phyloP scores from a whole-genome alignment of 1,140 invertebrate species.

The Psilanteris sp. region DNA sequence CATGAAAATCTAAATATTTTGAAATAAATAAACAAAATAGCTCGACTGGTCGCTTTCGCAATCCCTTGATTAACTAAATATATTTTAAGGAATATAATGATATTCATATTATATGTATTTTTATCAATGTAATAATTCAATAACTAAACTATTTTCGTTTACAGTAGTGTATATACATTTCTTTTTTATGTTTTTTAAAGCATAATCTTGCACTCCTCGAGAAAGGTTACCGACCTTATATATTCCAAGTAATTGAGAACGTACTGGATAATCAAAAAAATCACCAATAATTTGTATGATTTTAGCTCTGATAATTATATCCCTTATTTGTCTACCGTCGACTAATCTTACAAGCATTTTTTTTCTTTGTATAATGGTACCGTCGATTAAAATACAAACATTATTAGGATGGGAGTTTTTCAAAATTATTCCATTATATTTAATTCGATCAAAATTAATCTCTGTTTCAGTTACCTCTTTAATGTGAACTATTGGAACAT shows the following conservation, averaged over 20 bases:
- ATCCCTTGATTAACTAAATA: no score
- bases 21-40: no score
- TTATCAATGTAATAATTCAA: conserved; percentile 17
- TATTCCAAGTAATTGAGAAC: conserved; percentile 20
- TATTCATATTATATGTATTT: conserved; percentile 1
- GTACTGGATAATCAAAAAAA: conserved; percentile 15
- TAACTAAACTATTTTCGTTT: conserved; percentile 8
- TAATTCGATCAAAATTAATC: conserved; percentile 10
- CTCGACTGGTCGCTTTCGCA: conserved; percentile 1
- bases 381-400: conserved; percentile 8
- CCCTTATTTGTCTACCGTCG: conserved; percentile 1
- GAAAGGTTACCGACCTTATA: conserved; percentile 11
- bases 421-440: conserved; percentile 20
- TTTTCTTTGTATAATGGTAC: conserved; percentile 10
- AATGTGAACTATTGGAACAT: conserved; percentile 4
- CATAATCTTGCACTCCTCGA: neutral
- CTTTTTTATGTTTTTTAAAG: conserved; percentile 9
- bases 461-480: neutral
- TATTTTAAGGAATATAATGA: no score
- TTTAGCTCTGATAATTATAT: conserved; percentile 16
- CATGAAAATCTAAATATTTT: no score
- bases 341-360: conserved; percentile 17
- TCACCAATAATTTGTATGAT: conserved; percentile 16
- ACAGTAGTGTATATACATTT: conserved; percentile 34
- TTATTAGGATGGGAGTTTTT: conserved; percentile 24